Evolutionary conservation across 1,140 invertebrate species (phyloP), one percentile per base, ranked within the genome.

Genomic region (Drosophila persimilis): DNA sequence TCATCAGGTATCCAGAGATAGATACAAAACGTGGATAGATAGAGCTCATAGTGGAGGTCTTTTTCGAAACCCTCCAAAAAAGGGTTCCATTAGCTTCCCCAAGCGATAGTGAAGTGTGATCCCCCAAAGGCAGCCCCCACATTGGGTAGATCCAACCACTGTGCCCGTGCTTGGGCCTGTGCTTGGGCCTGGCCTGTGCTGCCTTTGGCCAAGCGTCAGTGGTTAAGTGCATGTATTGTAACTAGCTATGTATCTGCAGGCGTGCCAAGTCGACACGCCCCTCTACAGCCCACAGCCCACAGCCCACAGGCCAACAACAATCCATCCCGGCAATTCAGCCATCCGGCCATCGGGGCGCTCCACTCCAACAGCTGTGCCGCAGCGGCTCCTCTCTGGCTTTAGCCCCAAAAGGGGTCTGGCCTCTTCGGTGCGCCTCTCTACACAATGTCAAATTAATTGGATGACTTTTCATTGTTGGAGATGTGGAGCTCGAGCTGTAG

Each of bases 381-480:
- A 43, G 31, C 35, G 4, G 31, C 31, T 26, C 24, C 24, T 26
- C 24, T 26, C 24, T 26, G 24, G 24, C 24, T 26, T 26, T 0
- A 13, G 6, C 41, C 31, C 41, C 31, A 35, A 39, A 39, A 39
- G 35, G 35, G 35, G 55, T 2, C 41, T 39, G 29, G 58, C 26
- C 24, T 59, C 41, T 46, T 56, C 46, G 54, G 56, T 31, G 56
- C 56, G 56, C 56, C 56, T 59, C 78, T 56, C 46, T 62, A 57
- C 72, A 80, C 77, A 81, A 86, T 86, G 81, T 88, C 81, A 86
- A 86, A 86, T 70, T 86, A 86, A 86, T 86, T 86, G 81, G 81
- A 88, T 86, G 81, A 86, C 61, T 85, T 86, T 80, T 67, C 67
- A 70, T 72, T 80, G 77, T 56, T 48, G 54, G 50, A 54, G 46